Percentiles rank a stretch among this genome's conserved stretches.
Conservation (phyloP, 2,888 invertebrate genomes). For the Sarcophaga caerulescens region DNA sequence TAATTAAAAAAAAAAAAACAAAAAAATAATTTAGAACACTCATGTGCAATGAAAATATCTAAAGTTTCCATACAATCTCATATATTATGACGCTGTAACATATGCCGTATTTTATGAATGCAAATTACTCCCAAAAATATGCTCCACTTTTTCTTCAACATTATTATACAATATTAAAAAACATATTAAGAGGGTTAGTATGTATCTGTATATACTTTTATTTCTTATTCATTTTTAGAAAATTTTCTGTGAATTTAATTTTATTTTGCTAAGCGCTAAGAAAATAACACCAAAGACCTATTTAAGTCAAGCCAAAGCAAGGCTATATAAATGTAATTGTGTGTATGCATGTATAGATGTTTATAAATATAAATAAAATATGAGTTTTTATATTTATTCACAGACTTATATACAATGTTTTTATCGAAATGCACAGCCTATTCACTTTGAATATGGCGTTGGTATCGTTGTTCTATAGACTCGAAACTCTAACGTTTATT, state of each 20-base stretch:
- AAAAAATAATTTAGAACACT: too few species aligned
- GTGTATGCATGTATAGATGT: too few species aligned
- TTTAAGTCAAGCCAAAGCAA: background rate
- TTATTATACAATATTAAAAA: background rate
- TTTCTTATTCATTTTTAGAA: background rate
- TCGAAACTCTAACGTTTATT: conserved; percentile 4
- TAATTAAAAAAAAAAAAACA: too few species aligned
- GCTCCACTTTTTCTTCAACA: background rate
- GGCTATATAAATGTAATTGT: background rate
- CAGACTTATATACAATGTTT: background rate
- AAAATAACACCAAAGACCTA: background rate
- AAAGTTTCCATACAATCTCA: background rate
- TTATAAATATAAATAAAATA: background rate
- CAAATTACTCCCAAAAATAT: conserved; percentile 28
- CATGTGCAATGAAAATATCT: too few species aligned
- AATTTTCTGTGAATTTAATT: background rate
- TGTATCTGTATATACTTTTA: too few species aligned
- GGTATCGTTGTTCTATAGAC: background rate
- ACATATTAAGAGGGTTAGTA: background rate
- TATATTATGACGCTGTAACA: background rate
- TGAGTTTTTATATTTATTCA: too few species aligned
- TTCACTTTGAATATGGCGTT: background rate
- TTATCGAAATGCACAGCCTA: background rate
- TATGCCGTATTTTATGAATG: conserved; percentile 27
- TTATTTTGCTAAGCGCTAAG: background rate